Conservation (phyloP, 2,113 vertebrate genomes). For the Neolamprologus falcicula region DNA sequence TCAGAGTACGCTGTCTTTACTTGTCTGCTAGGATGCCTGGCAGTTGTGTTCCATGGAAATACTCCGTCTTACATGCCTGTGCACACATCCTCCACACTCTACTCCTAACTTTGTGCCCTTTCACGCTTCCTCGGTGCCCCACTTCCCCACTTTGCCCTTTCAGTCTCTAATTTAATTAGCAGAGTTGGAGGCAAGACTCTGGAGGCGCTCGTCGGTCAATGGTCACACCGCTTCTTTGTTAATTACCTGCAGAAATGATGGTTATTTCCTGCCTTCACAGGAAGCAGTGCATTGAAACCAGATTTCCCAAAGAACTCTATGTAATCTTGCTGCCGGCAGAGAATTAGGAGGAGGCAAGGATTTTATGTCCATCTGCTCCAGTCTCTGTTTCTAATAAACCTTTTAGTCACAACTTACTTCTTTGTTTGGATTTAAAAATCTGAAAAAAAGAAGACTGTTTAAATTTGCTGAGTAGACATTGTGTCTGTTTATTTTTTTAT, state of each 20-base stretch:
- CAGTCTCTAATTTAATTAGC: conserved; percentile 53
- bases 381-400: neutral
- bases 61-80: conserved; percentile 8
- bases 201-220: neutral
- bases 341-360: neutral
- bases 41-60: neutral
- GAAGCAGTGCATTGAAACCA: conserved; percentile 81
- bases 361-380: neutral
- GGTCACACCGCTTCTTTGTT: conserved; percentile 72
- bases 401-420: neutral
- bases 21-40: conserved; percentile 1
- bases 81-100: neutral
- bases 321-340: conserved; percentile 25
- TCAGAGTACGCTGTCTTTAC: neutral
- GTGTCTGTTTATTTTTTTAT: neutral
- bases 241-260: conserved; percentile 72
- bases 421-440: neutral
- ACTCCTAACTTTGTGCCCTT: conserved; percentile 8
- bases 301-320: conserved; percentile 60
- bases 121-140: neutral
- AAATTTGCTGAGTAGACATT: neutral
- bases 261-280: conserved; percentile 79
- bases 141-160: neutral
- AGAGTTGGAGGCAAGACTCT: conserved; percentile 32
- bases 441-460: neutral